Evolutionary conservation across 2,888 invertebrate genomes (phyloP).

Genomic region (Seira musarum): DNA sequence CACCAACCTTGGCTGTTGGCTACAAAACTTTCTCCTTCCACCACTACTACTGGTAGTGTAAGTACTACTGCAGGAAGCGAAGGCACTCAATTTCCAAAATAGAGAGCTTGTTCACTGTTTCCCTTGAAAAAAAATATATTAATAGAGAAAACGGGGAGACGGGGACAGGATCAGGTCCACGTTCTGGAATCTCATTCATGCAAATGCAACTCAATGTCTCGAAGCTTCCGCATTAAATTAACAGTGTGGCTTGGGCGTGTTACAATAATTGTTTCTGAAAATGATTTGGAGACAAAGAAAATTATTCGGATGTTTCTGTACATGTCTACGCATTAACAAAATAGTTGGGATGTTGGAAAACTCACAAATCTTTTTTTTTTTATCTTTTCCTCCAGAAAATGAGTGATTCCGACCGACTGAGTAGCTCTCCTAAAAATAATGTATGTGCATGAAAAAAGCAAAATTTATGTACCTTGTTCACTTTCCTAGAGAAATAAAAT

Average conservation of each 20-base stretch:
- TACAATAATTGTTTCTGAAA: conserved; percentile 10
- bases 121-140: neutral
- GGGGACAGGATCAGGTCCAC: neutral
- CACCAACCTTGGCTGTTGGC: neutral
- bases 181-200: neutral
- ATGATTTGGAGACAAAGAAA: neutral
- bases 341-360: too few relatives aligned
- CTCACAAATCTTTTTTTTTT: too few relatives aligned
- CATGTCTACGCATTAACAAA: too few relatives aligned
- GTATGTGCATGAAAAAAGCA: too few relatives aligned
- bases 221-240: neutral
- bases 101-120: neutral
- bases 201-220: neutral
- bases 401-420: too few relatives aligned
- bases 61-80: neutral
- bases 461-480: too few relatives aligned
- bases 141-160: neutral
- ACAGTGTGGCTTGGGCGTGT: conserved; percentile 11
- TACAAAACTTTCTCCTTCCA: too few relatives aligned
- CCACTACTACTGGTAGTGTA: too few relatives aligned
- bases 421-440: too few relatives aligned
- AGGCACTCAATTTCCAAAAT: neutral
- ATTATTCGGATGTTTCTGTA: neutral
- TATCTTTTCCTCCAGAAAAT: too few relatives aligned
- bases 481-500: too few relatives aligned